phyloP scores from a whole-genome alignment of 2,888 invertebrate genomes.

The Calephelis perditalis region DNA sequence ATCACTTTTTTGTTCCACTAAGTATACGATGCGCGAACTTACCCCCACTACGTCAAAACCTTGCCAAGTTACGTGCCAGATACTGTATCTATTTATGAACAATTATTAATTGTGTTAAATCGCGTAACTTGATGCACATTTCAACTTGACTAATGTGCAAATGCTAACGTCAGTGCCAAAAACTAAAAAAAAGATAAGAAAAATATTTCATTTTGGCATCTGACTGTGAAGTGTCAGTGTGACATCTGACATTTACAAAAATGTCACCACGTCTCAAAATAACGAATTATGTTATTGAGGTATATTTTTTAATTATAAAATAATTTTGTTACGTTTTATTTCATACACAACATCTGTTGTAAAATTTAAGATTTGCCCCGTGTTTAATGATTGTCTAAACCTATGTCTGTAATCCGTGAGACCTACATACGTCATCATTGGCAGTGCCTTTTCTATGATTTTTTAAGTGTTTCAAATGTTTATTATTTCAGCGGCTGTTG shows the following conservation, averaged over 20 bases:
- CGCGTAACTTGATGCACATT: no score
- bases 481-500: slow-evolving; percentile 79
- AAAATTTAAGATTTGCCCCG: neutral
- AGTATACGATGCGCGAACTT: no score
- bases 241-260: slow-evolving; percentile 42
- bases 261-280: slow-evolving; percentile 88
- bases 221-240: no score
- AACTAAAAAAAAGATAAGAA: no score
- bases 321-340: slow-evolving; percentile 22
- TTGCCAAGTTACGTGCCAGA: no score
- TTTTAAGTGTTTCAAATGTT: slow-evolving; percentile 14
- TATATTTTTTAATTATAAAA: slow-evolving; percentile 53
- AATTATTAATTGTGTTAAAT: no score
- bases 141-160: no score
- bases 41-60: no score
- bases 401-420: neutral
- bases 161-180: no score
- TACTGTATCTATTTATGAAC: no score
- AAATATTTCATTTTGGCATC: no score
- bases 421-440: slow-evolving; percentile 47
- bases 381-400: neutral
- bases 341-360: slow-evolving; percentile 9
- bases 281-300: slow-evolving; percentile 83
- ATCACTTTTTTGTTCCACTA: no score
- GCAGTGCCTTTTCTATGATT: slow-evolving; percentile 15